Evolutionary conservation across 2,797 vertebrate species (phyloP), one percentile per base, ranked within the genome.

Genomic region (Karalla daura): DNA sequence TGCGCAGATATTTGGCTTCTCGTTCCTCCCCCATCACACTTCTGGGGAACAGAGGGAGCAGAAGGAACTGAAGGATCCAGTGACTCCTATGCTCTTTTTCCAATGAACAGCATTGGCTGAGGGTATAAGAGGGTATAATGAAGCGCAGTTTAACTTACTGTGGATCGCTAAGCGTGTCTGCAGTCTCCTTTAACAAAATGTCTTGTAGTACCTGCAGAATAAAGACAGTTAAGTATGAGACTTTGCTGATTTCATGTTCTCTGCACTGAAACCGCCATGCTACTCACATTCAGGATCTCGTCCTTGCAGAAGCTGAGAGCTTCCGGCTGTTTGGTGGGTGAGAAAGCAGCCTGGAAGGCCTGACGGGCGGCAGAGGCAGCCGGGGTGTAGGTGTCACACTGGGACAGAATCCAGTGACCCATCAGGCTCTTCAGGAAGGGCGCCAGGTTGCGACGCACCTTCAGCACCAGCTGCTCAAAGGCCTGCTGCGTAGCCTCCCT

Each of bases 321-420:
- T 87, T 98, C 97, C 0, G 97, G 91, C 70, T 99, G 98, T 78
- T 98, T 99, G 90, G 91, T 80, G 0, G 92, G 91, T 30, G 98
- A 96, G 81, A 99, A 99, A 24, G 97, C 96, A 5, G 96, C 96
- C 81, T 96, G 94, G 84, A 99, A 99, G 59, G 96, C 96, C 59
- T 90, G 84, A 81, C 92, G 93, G 4, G 98, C 97, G 30, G 97
- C 95, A 10, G 95, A 95, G 33, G 98, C 96, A 46, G 97, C 97
- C 17, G 98, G 97, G 7, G 93, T 87, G 25, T 98, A 96, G 8
- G 94, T 95, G 84, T 99, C 98, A 75, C 97, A 98, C 43, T 99
- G 98, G 70, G 96, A 96, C 79, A 99, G 93, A 30, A 99, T 94
- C 98, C 98, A 99, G 86, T 97, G 95, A 44, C 97, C 98, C 97